Conservation (phyloP, 2,888 invertebrate species). For the Dinocampus coccinellae region DNA sequence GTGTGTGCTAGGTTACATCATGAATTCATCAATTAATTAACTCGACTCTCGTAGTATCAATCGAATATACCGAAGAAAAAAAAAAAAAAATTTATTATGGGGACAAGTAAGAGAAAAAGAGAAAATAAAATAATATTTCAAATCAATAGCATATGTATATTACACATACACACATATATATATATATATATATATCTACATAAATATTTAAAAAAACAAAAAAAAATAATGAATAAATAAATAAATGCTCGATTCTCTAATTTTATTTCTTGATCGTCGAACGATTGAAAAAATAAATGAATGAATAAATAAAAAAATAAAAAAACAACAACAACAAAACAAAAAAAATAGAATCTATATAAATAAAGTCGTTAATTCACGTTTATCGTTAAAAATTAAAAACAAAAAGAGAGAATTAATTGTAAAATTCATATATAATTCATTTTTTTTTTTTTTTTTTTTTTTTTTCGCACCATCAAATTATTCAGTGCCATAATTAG, state of each 20-base stretch:
- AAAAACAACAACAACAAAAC: too few species aligned
- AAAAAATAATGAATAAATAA: too few species aligned
- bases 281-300: conserved; percentile 51
- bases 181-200: neutral
- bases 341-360: conserved; percentile 42
- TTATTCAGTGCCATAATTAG: conserved; percentile 27
- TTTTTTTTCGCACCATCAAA: conserved; percentile 21
- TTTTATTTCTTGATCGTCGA: conserved; percentile 47
- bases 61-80: neutral
- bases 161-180: neutral
- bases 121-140: conserved; percentile 38
- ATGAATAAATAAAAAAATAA: too few species aligned
- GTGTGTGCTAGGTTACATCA: conserved; percentile 67
- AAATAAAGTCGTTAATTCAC: conserved; percentile 40
- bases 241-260: conserved; percentile 51
- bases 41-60: neutral
- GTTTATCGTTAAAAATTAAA: conserved; percentile 44
- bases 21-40: conserved; percentile 40
- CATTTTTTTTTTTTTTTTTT: too few species aligned
- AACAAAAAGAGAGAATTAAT: conserved; percentile 31
- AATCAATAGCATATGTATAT: conserved; percentile 31
- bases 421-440: conserved; percentile 25
- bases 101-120: conserved; percentile 34
- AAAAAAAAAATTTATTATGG: conserved; percentile 25
- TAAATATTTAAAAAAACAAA: neutral